phyloP scores from a whole-genome alignment of 2,797 vertebrate genomes.

The Novumbra hubbsi region DNA sequence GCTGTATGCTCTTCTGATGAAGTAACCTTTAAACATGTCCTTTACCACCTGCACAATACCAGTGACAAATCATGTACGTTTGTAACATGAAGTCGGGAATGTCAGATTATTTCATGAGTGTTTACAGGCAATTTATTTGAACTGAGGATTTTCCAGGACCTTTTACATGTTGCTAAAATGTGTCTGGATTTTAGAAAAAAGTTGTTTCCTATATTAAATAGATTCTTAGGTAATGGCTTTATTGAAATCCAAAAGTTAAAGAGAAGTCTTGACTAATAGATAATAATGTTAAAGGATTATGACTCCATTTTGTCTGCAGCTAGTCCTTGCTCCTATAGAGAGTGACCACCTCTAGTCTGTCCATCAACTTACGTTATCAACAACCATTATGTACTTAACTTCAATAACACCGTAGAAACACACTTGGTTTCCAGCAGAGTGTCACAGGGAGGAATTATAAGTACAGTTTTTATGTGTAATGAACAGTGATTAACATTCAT shows the following conservation, averaged over 20 bases:
- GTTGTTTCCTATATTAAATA: no score
- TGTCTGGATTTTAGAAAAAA: background rate
- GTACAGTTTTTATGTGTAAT: background rate
- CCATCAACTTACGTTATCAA: background rate
- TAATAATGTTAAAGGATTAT: background rate
- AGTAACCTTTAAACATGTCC: background rate
- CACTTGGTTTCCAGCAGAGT: no score
- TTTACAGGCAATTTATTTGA: background rate
- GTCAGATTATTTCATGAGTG: background rate
- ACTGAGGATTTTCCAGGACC: background rate
- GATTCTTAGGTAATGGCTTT: background rate
- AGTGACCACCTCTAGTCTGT: background rate
- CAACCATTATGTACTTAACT: no score
- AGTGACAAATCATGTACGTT: background rate
- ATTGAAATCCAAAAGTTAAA: background rate
- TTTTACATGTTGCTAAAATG: background rate
- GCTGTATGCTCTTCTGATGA: background rate
- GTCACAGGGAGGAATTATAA: no score
- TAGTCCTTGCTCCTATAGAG: background rate
- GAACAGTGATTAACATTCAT: background rate
- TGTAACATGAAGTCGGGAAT: background rate
- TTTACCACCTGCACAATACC: background rate
- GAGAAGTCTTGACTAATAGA: background rate
- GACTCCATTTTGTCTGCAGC: background rate
- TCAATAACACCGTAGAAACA: no score